Percentiles rank a stretch among this genome's conserved stretches.
Conservation (phyloP, 2,113 vertebrate genomes). For the Oceanites oceanicus region DNA sequence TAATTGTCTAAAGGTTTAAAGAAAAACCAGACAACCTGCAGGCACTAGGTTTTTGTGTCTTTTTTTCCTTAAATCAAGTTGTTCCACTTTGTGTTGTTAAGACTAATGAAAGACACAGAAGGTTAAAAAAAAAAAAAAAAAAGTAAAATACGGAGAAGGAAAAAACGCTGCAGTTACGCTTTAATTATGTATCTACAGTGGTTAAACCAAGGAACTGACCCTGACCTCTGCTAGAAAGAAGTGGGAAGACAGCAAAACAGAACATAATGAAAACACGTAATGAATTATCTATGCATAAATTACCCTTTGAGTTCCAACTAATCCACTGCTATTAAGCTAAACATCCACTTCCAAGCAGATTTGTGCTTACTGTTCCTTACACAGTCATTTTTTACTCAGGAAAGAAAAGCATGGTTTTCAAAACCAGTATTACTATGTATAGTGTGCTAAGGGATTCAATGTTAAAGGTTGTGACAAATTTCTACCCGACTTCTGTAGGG, state of each 20-base stretch:
- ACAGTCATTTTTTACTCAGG: slow-evolving; percentile 19
- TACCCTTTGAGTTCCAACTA: slow-evolving; percentile 55
- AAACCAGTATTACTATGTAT: neutral
- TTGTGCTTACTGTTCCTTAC: slow-evolving; percentile 41
- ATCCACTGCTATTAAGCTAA: slow-evolving; percentile 62
- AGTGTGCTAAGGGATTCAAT: neutral
- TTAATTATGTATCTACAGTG: slow-evolving; percentile 54
- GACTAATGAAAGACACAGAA: neutral
- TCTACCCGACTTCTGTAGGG: neutral
- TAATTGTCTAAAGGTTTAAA: neutral
- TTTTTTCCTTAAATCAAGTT: neutral
- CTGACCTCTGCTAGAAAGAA: slow-evolving; percentile 42
- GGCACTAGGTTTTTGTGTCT: neutral
- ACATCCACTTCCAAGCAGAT: slow-evolving; percentile 47
- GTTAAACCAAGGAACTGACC: slow-evolving; percentile 53
- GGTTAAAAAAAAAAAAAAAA: neutral
- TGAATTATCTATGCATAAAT: slow-evolving; percentile 62
- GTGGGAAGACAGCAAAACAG: slow-evolving; percentile 33
- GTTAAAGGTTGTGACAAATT: slow-evolving; percentile 20
- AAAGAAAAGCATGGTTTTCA: neutral
- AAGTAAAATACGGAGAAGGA: neutral
- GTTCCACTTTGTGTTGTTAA: neutral
- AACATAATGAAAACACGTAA: slow-evolving; percentile 53
- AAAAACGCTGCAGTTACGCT: neutral
- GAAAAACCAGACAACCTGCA: neutral